Conservation (phyloP, 1,140 invertebrate species). For the Drosophila baimaii region DNA sequence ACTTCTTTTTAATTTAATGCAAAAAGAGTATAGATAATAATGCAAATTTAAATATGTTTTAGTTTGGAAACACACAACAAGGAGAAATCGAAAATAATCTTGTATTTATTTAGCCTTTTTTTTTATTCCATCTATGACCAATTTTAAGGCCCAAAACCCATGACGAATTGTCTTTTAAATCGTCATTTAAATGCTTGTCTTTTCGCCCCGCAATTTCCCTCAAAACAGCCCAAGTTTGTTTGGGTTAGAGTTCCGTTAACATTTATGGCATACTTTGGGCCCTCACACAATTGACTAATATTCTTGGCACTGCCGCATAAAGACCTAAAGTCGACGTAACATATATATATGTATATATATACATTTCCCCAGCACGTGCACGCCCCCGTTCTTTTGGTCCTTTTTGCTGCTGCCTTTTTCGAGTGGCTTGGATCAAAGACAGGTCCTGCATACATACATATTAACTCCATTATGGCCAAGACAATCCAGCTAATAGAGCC, state of each 20-base stretch:
- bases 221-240: not conserved
- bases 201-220: not conserved
- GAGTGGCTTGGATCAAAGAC: constrained; percentile 67
- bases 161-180: constrained; percentile 15
- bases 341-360: not conserved
- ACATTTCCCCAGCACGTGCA: constrained; percentile 24
- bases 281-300: constrained; percentile 37
- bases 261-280: constrained; percentile 20
- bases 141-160: not conserved
- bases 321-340: constrained; percentile 29
- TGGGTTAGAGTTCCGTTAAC: constrained; percentile 15
- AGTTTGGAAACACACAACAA: not conserved
- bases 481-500: constrained; percentile 69
- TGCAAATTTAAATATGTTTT: not conserved
- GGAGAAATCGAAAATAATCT: not conserved
- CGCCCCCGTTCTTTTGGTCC: constrained; percentile 11
- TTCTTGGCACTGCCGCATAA: constrained; percentile 30
- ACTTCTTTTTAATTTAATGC: not conserved
- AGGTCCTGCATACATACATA: constrained; percentile 61
- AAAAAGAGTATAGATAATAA: not conserved
- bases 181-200: constrained; percentile 17
- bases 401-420: constrained; percentile 22
- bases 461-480: constrained; percentile 77
- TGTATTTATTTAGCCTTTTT: not conserved
- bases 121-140: not conserved